Evolutionary conservation across 2,113 vertebrate species (phyloP), one percentile per base, ranked within the genome.

Genomic region (Peromyscus californicus): DNA sequence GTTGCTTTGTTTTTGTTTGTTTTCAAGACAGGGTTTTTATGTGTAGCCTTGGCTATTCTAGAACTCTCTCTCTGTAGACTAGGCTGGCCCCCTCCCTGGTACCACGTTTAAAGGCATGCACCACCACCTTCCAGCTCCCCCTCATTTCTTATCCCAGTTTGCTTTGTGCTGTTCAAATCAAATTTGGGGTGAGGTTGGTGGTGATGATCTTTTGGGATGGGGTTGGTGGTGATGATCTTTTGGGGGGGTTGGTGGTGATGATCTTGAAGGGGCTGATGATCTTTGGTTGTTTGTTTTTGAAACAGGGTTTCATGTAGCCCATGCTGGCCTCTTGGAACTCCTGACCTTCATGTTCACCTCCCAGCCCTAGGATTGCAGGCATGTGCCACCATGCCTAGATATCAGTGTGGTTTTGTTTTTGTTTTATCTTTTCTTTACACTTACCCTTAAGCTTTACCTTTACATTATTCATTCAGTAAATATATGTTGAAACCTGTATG

Each of bases 391-490:
- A 3, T n/a, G n/a, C 59, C 82, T 48, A 9, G 26, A 33, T 17
- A 31, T 42, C 83, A 48, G 24, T 63, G 13, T 31, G 16, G 11
- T 33, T 85, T 17, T 17, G 57, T 63, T 33, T 85, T 17, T 17
- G 57, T 63, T 57, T 94, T 92, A 82, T 15, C 21, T 51, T 79
- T 51, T 79, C 42, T 78, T 78, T 78, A 26, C 45, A 19, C 57
- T n/a, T 17, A 57, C 19, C 5, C 11, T 39, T 57, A 26, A n/a
- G 42, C 70, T 70, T 95, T 91, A 91, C 19, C 21, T 9, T 91
- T 42, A 83, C 39, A 78, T 95, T 94, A 83, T 78, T 95, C 74
- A 59, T 91, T 94, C 42, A 89, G 21, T 48, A 87, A 88, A 59
- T 93, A 84, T 4, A 93, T 90, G 36, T 80, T 93, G 79, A 92